Evolutionary conservation across 2,888 invertebrate genomes (phyloP).

Genomic region (Acleris holmiana): DNA sequence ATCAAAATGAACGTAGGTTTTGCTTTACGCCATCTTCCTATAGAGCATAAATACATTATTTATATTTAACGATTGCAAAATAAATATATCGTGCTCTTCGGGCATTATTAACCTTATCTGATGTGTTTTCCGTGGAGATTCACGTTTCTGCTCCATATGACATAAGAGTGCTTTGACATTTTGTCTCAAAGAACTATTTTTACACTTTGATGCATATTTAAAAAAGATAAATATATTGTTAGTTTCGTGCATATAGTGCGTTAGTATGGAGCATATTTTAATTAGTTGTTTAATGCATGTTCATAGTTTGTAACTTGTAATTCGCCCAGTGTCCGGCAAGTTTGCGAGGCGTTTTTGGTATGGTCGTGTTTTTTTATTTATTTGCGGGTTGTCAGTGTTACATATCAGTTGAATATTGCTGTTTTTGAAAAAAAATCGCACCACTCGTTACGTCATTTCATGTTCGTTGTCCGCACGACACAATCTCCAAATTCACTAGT

Average conservation of each 20-base stretch:
- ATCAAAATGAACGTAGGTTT: conserved; percentile 57
- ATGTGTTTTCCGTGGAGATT: conserved; percentile 31
- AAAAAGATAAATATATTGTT: conserved; percentile 75
- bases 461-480: neutral
- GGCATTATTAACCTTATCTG: conserved; percentile 67
- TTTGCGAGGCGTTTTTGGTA: conserved; percentile 56
- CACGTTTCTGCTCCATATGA: conserved; percentile 42
- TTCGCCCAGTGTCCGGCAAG: conserved; percentile 60
- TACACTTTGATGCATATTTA: conserved; percentile 75
- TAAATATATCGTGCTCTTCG: conserved; percentile 55
- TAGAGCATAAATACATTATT: conserved; percentile 49
- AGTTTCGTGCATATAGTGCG: conserved; percentile 75
- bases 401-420: conserved; percentile 60
- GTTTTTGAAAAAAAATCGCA: conserved; percentile 18
- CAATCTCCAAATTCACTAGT: conserved; percentile 5
- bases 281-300: conserved; percentile 80
- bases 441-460: conserved; percentile 12
- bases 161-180: conserved; percentile 65
- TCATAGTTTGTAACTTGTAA: conserved; percentile 66
- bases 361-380: conserved; percentile 55
- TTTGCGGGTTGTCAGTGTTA: conserved; percentile 61
- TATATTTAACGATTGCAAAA: conserved; percentile 54
- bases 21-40: conserved; percentile 57
- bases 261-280: conserved; percentile 79
- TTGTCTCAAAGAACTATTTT: conserved; percentile 78